Evolutionary conservation across 2,888 invertebrate species (phyloP), one percentile per base, ranked within the genome.

Genomic region (Onchidella celtica): DNA sequence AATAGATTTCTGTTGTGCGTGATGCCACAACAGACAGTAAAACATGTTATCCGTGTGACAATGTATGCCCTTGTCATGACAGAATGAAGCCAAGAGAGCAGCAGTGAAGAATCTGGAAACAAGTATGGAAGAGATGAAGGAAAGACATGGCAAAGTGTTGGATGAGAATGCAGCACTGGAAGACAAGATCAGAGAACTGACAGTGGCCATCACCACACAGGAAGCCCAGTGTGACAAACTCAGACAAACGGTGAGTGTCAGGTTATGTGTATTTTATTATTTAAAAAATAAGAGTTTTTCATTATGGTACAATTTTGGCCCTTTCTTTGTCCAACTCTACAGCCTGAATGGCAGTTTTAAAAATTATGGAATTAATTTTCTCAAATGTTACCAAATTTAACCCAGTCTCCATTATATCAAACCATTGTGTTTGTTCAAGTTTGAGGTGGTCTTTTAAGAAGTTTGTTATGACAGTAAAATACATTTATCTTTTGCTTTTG

Each of bases 131-230:
- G 91, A 91, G 24, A 79, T 87, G 17, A 90, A 90, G 83, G 86
- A 89, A 72, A 85, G 89, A 36, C 84, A 86, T 73, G 59, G 87
- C 2, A 85, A 88, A 36, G 89, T 88, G 78, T 83, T 90, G 65
- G 90, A 91, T 38, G 91, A 92, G 77, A 89, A 92, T 72, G 86
- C 85, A 38, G 79, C 88, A 14, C 87, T 91, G 17, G 91, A 92
- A 84, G 92, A 92, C 82, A 87, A 87, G 76, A 84, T 91, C 9
- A 83, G 91, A 17, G 89, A 88, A 57, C 74, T 90, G 47, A 90
- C 86, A 75, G 86, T 89, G n/a, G 91, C 92, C 74, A 86, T 91
- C 40, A 87, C 90, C 21, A 86, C 90, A 11, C 85, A 88, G 76
- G 88, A 90, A 72, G 89, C 91, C 0, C 89, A 91, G 85, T 86